Conservation (phyloP, 2,888 invertebrate species). For the Acleris cristana region DNA sequence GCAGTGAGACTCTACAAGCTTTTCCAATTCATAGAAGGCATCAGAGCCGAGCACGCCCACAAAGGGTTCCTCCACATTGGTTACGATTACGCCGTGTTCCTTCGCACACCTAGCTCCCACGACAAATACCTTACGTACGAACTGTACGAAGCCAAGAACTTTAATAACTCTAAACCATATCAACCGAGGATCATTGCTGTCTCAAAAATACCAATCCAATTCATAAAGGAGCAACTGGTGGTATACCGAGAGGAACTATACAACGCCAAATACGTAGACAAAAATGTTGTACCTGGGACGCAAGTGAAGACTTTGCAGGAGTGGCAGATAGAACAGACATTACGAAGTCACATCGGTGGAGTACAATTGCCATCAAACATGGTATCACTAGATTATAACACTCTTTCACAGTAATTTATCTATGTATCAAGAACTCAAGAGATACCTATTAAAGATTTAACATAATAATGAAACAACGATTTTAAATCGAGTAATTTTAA, state of each 20-base stretch:
- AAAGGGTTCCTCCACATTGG: constrained; percentile 70
- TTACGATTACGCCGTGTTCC: constrained; percentile 65
- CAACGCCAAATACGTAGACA: constrained; percentile 62
- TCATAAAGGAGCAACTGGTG: constrained; percentile 65
- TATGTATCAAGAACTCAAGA: no score
- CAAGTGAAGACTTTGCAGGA: constrained; percentile 67
- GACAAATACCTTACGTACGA: constrained; percentile 67
- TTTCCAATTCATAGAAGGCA: constrained; percentile 71
- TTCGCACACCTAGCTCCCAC: constrained; percentile 62
- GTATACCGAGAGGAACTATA: constrained; percentile 61
- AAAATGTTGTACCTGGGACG: constrained; percentile 66
- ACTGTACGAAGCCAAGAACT: constrained; percentile 67
- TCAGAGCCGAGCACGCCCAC: constrained; percentile 60
- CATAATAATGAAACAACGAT: no score
- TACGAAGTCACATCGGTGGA: constrained; percentile 45
- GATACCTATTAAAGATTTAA: no score
- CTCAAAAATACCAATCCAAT: constrained; percentile 67
- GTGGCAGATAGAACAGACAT: constrained; percentile 69
- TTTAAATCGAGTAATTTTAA: no score
- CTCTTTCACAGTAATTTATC: no score
- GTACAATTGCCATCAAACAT: constrained; percentile 38
- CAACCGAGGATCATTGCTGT: constrained; percentile 66
- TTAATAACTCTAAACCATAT: constrained; percentile 50
- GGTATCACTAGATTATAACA: no score
- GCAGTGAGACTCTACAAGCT: constrained; percentile 67